phyloP scores from a whole-genome alignment of 2,797 vertebrate genomes.

The Cyprinella venusta region DNA sequence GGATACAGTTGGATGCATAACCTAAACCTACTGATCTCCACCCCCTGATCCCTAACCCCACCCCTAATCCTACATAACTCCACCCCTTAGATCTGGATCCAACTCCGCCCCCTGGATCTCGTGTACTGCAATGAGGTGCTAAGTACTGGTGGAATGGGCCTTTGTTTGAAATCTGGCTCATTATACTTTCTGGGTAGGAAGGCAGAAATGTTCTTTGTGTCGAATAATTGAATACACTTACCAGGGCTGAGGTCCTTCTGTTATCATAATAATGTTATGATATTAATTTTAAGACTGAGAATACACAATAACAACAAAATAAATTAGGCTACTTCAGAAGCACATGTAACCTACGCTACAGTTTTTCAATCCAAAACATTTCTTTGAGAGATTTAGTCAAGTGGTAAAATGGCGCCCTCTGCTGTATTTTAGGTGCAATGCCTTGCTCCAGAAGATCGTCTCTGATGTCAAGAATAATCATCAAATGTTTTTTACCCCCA shows the following conservation, averaged over 20 bases:
- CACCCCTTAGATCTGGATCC: too few species aligned
- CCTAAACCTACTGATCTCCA: too few species aligned
- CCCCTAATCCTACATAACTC: too few species aligned
- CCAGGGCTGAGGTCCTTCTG: not conserved
- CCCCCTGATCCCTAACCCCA: too few species aligned
- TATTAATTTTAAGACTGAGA: not conserved
- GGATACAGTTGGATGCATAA: too few species aligned
- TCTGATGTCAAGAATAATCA: not conserved
- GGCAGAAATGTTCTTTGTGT: not conserved
- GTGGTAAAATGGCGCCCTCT: conserved; percentile 45
- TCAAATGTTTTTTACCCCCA: not conserved
- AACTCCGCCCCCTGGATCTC: too few species aligned
- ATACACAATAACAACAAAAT: not conserved
- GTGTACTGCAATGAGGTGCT: too few species aligned
- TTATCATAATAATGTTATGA: not conserved
- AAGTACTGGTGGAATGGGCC: not conserved
- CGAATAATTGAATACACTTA: not conserved
- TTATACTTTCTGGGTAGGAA: not conserved
- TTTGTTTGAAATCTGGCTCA: not conserved
- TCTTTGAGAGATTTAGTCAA: not conserved
- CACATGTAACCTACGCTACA: not conserved
- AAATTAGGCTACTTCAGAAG: not conserved
- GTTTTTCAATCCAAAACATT: not conserved
- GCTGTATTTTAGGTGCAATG: not conserved
- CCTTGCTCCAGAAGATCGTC: not conserved